Base-by-base conservation (phyloP, 2,797 vertebrate genomes). In the Gymnoscopelus braueri region DNA sequence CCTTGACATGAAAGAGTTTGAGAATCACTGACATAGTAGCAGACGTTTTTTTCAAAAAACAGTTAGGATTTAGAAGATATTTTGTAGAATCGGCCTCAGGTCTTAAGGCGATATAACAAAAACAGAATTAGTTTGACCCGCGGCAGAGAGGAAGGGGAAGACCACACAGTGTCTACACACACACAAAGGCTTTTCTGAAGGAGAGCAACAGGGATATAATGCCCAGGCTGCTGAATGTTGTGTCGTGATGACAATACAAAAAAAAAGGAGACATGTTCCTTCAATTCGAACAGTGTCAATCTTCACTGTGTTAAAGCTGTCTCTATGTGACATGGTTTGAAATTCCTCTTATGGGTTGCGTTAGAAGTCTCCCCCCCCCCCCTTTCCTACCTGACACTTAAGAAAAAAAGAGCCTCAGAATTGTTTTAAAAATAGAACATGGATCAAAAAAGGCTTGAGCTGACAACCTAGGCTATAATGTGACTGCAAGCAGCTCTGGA, bases 111-210 rank as follows among this genome's bases (percentile, higher is more conserved):
- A 19, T 19, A 78, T 74, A 86, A 81, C 82, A 86, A 80, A 83
- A 66, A 67, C 75, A 79, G 82, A 81, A 88, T 88, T 80, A 82
- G 77, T 87, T 86, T 86, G 85, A 90, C 80, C 86, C 75, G 67
- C 65, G 56, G 75, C 48, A 49, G 51, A 71, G 53, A 39, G 54
- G 9, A 44, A 49, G 48, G 49, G 44, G 48, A 32, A 71, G 50
- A 56, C 69, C 79, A 69, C 59, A 54, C 64, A 51, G 72, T 69
- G 69, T 54, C 6, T 8, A 44, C 39, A 71, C 65, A 67, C 2
- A 44, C 39, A 71, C 65, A 67, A 19, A 75, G 74, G 19, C 19
- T 50, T 69, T 71, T 67, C 23, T 32, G 39, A 19, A 19, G 57
- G 29, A 48, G 56, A 69, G 68, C 55, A 65, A 72, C 5, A 60